Percentiles rank a stretch among this genome's conserved stretches.
phyloP scores from a whole-genome alignment of 2,888 invertebrate species.

The Protodeltote pygarga region DNA sequence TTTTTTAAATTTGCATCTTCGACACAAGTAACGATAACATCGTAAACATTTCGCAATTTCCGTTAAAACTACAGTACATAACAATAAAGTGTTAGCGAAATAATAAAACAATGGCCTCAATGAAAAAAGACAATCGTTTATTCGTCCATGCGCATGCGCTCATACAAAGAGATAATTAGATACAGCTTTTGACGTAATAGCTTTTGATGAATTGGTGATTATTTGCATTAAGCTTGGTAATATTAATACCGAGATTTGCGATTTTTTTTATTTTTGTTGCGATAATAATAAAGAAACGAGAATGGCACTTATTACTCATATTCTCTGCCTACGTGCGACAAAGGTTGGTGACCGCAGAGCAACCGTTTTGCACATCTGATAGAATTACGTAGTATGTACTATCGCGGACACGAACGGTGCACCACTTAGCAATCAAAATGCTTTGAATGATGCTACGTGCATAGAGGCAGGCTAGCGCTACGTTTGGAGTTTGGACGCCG shows the following conservation, averaged over 20 bases:
- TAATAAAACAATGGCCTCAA: conserved; percentile 61
- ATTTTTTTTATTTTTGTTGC: too few species aligned
- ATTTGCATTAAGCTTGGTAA: background rate
- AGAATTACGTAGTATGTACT: too few species aligned
- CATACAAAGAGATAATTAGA: conserved; percentile 55
- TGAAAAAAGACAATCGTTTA: conserved; percentile 61
- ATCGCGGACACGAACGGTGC: too few species aligned
- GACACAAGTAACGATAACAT: conserved; percentile 19
- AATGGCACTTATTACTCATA: too few species aligned
- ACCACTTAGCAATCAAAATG: too few species aligned
- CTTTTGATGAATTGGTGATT: conserved; percentile 12
- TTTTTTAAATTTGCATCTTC: background rate
- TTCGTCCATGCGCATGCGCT: conserved; percentile 46
- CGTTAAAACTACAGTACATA: conserved; percentile 44
- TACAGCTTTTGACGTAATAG: conserved; percentile 35
- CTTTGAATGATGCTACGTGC: too few species aligned
- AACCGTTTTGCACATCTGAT: too few species aligned
- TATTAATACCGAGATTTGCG: background rate
- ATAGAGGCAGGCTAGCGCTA: too few species aligned
- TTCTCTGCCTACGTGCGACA: too few species aligned
- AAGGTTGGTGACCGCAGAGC: background rate
- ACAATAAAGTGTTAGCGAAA: conserved; percentile 58
- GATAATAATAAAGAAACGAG: too few species aligned
- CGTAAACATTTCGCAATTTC: conserved; percentile 57
- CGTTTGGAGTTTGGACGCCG: too few species aligned